Base-by-base conservation (phyloP, 2,888 invertebrate genomes). In the Branchellion lobata region DNA sequence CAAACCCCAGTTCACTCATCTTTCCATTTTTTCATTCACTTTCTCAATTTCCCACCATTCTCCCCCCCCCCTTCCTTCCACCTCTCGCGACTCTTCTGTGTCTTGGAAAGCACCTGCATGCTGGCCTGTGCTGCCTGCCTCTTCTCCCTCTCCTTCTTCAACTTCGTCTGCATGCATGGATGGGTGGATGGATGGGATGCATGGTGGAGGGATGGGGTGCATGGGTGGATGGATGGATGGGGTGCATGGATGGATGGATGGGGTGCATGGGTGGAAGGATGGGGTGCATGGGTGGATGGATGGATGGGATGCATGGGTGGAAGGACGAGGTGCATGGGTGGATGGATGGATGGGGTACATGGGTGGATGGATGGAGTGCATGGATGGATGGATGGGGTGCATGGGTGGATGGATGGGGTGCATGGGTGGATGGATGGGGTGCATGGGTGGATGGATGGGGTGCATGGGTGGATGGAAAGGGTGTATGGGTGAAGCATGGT, bases 91-190 rank as follows among this genome's bases (percentile, higher is more conserved):
- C 92, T 91, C 89, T 95, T 93, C 79, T 91, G 89, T 14, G 92
- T 92, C 89, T 95, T 95, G 82, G 92, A 93, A 75, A 94, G 89
- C 78, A 94, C 94, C 92, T 94, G 93, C 82, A 91, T 81, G 91
- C 91, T 87, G 82, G 84, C 85, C 75, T 88, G 86, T 82, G 91
- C 91, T 78, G 91, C 91, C 81, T 87, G 86, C 91, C 91, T 78
- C 89, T 91, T 78, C 92, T 92, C 86, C 92, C 90, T 83, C 77
- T 87, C 87, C 1, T 93, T 92, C 0, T 94, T 91, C 88, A 94
- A 94, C 81, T 87, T 84, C 81, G 85, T 86, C 85, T 86, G 74
- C 31, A 83, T 81, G 18, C 36, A 40, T 5, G 14, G 40, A n/a
- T n/a, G 18, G 24, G 34, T 21, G 61, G 14, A 8, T 24, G 27